phyloP scores from a whole-genome alignment of 2,888 invertebrate genomes.

The Chymomyza fuscimana region DNA sequence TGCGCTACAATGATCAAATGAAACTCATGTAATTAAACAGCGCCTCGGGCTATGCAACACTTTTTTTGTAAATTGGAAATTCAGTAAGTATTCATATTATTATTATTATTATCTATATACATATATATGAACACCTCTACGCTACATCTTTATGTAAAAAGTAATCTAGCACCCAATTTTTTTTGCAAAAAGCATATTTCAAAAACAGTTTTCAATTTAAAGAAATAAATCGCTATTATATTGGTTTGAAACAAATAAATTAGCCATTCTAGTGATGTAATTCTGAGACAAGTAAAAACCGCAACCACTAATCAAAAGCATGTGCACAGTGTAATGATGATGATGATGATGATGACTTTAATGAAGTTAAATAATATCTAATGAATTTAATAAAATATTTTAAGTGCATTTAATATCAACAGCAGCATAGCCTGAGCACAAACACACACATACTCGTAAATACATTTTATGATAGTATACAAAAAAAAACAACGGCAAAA shows the following conservation, averaged over 20 bases:
- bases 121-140: neutral
- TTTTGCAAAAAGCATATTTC: neutral
- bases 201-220: too few relatives aligned
- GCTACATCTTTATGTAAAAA: neutral
- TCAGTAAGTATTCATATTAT: too few relatives aligned
- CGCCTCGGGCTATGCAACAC: neutral
- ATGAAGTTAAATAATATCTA: slow-evolving; percentile 63
- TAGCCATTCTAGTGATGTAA: neutral
- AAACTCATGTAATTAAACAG: neutral
- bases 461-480: slow-evolving; percentile 56
- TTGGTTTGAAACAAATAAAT: neutral
- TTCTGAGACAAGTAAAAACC: neutral
- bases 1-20: neutral
- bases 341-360: slow-evolving; percentile 28
- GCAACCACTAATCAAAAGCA: neutral
- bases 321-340: neutral
- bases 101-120: too few relatives aligned
- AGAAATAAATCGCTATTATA: neutral
- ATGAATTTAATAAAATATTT: slow-evolving; percentile 59
- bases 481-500: slow-evolving; percentile 35
- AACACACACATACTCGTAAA: slow-evolving; percentile 42
- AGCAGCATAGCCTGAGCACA: slow-evolving; percentile 10
- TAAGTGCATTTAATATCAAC: slow-evolving; percentile 57
- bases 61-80: neutral
- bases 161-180: neutral